These are phyloP conservation scores for Tetrax tetrax DNA, from an alignment of 2,113 vertebrate genomes.

Conservation along the genomic window DNA sequence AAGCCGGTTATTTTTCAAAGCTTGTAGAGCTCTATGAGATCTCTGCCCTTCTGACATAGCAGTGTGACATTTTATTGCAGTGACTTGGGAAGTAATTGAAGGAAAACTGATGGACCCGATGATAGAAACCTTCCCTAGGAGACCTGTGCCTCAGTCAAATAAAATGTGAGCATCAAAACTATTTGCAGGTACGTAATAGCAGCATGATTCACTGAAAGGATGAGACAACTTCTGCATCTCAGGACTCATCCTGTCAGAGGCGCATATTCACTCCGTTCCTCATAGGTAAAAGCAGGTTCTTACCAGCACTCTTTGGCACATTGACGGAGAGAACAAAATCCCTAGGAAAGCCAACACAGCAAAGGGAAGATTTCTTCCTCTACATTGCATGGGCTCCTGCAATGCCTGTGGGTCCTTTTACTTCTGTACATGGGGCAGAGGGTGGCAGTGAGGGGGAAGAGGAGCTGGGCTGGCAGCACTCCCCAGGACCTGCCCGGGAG, in stretches of 20 bases:
- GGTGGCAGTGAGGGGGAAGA: not conserved
- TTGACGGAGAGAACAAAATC: not conserved
- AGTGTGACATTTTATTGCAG: not conserved
- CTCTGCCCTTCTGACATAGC: not conserved
- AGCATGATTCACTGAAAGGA: not conserved
- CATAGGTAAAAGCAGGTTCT: not conserved
- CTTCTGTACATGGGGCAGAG: accelerated
- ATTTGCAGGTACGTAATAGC: not conserved
- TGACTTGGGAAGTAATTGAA: not conserved
- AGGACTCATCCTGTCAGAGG: not conserved
- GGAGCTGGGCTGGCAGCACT: not conserved
- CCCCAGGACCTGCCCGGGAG: not conserved
- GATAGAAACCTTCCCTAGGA: not conserved
- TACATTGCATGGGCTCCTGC: not conserved
- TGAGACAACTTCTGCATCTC: not conserved
- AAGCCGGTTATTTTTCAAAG: not conserved
- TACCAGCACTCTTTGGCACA: not conserved
- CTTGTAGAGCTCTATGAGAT: not conserved
- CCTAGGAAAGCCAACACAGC: not conserved
- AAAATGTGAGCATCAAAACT: not conserved
- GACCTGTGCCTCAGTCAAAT: not conserved
- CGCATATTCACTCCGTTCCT: not conserved
- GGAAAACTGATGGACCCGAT: not conserved
- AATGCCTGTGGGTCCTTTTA: accelerated
- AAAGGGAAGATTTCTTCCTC: not conserved